Conservation (phyloP, 2,888 invertebrate species). For the Parnassius apollo region DNA sequence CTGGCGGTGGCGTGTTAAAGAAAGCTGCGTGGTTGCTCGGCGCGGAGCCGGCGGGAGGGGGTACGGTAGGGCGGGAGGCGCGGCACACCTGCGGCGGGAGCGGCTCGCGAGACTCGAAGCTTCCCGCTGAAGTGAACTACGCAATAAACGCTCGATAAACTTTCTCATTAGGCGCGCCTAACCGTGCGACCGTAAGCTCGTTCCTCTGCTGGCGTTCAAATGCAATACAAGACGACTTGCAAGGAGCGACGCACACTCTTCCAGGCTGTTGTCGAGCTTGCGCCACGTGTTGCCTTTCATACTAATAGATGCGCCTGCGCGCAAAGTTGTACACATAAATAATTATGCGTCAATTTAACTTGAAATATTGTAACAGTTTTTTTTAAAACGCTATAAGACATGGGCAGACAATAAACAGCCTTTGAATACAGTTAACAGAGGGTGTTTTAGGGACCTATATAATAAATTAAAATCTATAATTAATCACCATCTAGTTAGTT, state of each 20-base stretch:
- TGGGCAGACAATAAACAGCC: too few species aligned
- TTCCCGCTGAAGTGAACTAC: slow-evolving; percentile 76
- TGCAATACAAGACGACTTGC: slow-evolving; percentile 64
- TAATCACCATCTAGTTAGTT: too few species aligned
- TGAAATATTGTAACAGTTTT: too few species aligned
- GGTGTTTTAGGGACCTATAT: too few species aligned
- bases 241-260: slow-evolving; percentile 56
- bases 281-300: slow-evolving; percentile 28
- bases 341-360: slow-evolving; percentile 1
- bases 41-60: slow-evolving; percentile 41
- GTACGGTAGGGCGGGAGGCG: slow-evolving; percentile 40
- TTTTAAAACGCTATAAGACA: too few species aligned
- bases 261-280: slow-evolving; percentile 44
- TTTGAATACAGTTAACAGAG: too few species aligned
- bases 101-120: slow-evolving; percentile 60
- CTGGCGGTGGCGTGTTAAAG: slow-evolving; percentile 52
- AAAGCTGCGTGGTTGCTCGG: slow-evolving; percentile 52
- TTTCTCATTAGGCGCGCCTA: slow-evolving; percentile 80
- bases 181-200: slow-evolving; percentile 79
- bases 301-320: slow-evolving; percentile 31
- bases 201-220: slow-evolving; percentile 67
- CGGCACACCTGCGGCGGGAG: slow-evolving; percentile 71
- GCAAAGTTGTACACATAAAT: slow-evolving; percentile 22
- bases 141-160: slow-evolving; percentile 82
- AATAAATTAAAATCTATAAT: too few species aligned